Percentiles rank a stretch among this genome's conserved stretches.
Conservation (phyloP, 2,888 invertebrate species). For the Parochlus steinenii region DNA sequence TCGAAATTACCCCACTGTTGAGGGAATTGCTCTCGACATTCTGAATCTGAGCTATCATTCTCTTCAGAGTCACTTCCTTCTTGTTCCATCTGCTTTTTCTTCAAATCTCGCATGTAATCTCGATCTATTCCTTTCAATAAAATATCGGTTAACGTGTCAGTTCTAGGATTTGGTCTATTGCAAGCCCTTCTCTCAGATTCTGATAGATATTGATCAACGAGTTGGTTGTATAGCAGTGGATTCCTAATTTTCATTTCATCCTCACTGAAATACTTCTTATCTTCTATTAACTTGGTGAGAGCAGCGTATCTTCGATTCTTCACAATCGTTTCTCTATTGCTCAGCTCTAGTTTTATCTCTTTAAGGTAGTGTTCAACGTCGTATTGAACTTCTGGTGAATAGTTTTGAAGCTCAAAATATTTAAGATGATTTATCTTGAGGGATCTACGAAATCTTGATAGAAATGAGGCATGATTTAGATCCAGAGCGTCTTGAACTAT, state of each 20-base stretch:
- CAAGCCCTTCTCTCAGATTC: slow-evolving; percentile 53
- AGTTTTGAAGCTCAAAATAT: slow-evolving; percentile 39
- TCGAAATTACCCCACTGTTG: background rate
- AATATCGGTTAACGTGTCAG: slow-evolving; percentile 52
- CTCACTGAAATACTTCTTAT: slow-evolving; percentile 71
- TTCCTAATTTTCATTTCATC: slow-evolving; percentile 86
- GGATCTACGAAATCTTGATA: slow-evolving; percentile 59
- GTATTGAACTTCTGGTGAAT: slow-evolving; percentile 27
- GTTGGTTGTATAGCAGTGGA: slow-evolving; percentile 75
- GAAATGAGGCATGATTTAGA: slow-evolving; percentile 50
- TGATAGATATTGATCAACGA: slow-evolving; percentile 72
- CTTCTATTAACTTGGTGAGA: slow-evolving; percentile 49
- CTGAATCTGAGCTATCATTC: slow-evolving; percentile 20
- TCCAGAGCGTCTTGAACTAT: slow-evolving; percentile 47
- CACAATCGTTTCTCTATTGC: slow-evolving; percentile 36
- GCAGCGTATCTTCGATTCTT: slow-evolving; percentile 75
- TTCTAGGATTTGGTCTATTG: slow-evolving; percentile 39
- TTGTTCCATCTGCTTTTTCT: slow-evolving; percentile 41
- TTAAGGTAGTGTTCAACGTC: slow-evolving; percentile 46
- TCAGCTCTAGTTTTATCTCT: slow-evolving; percentile 39
- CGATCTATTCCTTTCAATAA: slow-evolving; percentile 67
- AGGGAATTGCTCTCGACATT: slow-evolving; percentile 32
- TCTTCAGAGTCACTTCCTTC: slow-evolving; percentile 35
- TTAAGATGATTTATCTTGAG: slow-evolving; percentile 48
- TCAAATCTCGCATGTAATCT: slow-evolving; percentile 43